Evolutionary conservation across 2,797 vertebrate genomes (phyloP).

Genomic region (Helostoma temminkii): DNA sequence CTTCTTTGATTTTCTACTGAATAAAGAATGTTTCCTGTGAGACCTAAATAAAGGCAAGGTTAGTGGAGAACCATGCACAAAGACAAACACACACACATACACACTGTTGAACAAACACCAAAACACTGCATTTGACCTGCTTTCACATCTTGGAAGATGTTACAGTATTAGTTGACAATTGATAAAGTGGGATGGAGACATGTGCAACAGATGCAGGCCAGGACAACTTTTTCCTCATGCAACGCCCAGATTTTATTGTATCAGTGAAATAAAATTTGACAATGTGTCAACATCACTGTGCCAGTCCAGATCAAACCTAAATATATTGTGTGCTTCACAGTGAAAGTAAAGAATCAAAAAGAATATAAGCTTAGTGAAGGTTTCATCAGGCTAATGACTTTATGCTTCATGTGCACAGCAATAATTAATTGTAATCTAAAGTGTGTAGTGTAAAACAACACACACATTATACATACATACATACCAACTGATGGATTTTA

Average conservation of each 20-base stretch:
- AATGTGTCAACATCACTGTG: constrained; percentile 16
- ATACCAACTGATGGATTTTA: no score
- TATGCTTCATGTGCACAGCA: neutral
- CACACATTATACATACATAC: no score
- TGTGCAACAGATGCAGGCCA: constrained; percentile 3
- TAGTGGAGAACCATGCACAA: constrained; percentile 5
- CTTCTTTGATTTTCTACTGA: constrained; percentile 50
- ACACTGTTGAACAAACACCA: neutral
- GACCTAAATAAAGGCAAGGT: constrained; percentile 39
- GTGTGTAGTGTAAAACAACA: no score
- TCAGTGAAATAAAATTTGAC: neutral
- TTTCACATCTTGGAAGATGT: constrained; percentile 11
- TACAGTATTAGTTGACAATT: constrained; percentile 13
- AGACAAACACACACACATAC: constrained; percentile 29
- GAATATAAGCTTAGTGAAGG: neutral
- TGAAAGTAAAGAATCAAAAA: neutral
- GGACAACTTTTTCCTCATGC: constrained; percentile 7
- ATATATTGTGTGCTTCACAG: constrained; percentile 5
- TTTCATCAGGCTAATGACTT: neutral
- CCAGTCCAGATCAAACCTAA: constrained; percentile 6
- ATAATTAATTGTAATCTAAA: no score
- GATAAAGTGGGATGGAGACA: neutral
- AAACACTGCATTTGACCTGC: constrained; percentile 14
- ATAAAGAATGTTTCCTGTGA: constrained; percentile 52
- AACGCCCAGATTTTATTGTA: neutral